Base-by-base conservation (phyloP, 2,797 vertebrate species). In the Xenops minutus region DNA sequence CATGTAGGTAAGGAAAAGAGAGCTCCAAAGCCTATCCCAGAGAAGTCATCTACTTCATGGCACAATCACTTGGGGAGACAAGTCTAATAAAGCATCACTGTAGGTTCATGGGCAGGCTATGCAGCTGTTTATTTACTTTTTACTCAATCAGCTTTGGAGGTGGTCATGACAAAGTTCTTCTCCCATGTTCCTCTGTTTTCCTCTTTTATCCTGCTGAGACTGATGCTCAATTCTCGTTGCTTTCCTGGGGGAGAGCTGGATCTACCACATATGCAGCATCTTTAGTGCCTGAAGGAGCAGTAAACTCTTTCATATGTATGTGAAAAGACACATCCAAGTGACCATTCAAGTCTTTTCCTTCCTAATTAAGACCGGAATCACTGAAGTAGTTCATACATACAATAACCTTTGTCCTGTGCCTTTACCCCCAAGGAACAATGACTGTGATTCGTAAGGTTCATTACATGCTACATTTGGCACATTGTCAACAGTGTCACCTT, bases 401-500 rank as follows among this genome's bases (percentile, higher is more conserved):
- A 77, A 78, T 58, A 85, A 88, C 72, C n/a, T 80, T 86, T 89
- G 61, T 39, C 8, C 43, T 39, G 15, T 66, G 39, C 56, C 64
- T 81, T 90, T 85, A 52, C n/a, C 51, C 67, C 75, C 68, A 62
- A 85, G 87, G 92, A 92, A 59, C 72, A 91, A 91, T 75, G 91
- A 29, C 85, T 79, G 32, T 87, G 92, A 93, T 93, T 87, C 89
- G 92, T 92, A 89, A 85, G 67, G 67, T 32, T 78, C 85, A 92
- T 94, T 97, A 82, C 39, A 63, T 46, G 85, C 74, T 76, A 39
- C 59, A 20, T 91, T 91, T 95, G 93, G 93, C 90, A 85, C 44
- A 7, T 75, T 75, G 86, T 84, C 84, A 95, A 72, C 72, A 66
- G n/a, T 7, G 16, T 7, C 88, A 54, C 64, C 72, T 88, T 88